phyloP scores from a whole-genome alignment of 2,797 vertebrate species.

The Clarias fuscus region DNA sequence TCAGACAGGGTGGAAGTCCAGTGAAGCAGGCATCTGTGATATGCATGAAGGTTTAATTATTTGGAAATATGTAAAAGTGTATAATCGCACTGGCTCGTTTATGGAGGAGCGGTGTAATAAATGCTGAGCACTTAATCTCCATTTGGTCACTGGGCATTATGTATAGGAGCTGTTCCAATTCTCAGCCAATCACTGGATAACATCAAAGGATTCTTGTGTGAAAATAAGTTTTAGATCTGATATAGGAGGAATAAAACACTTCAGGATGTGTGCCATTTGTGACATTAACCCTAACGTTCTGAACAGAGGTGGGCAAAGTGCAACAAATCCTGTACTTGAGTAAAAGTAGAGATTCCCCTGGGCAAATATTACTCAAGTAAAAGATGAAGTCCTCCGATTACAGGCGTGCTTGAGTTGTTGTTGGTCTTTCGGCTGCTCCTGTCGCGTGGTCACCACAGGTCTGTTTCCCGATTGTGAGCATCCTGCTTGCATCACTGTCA shows the following conservation, averaged over 20 bases:
- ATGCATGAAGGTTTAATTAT: conserved; percentile 80
- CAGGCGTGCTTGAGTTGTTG: too few species aligned
- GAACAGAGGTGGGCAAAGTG: too few species aligned
- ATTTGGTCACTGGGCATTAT: background rate
- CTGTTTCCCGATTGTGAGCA: too few species aligned
- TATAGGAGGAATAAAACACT: background rate
- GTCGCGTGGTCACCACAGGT: too few species aligned
- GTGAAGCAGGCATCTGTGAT: conserved; percentile 71
- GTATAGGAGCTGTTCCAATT: background rate
- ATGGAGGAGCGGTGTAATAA: conserved; percentile 66
- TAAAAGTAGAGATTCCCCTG: too few species aligned
- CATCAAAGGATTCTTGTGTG: background rate
- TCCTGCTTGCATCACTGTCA: too few species aligned
- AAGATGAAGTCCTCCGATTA: too few species aligned
- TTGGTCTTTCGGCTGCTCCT: too few species aligned
- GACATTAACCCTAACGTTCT: background rate
- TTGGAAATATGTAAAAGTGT: conserved; percentile 74
- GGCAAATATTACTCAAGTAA: too few species aligned
- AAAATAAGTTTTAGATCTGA: background rate
- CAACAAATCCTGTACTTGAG: too few species aligned
- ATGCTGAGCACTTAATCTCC: conserved; percentile 64
- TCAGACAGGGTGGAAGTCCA: conserved; percentile 82
- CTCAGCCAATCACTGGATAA: background rate
- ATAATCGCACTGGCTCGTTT: conserved; percentile 70
- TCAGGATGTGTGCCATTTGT: background rate